Base-by-base conservation (phyloP, 1,140 invertebrate species). In the Drosophila trapezifrons region DNA sequence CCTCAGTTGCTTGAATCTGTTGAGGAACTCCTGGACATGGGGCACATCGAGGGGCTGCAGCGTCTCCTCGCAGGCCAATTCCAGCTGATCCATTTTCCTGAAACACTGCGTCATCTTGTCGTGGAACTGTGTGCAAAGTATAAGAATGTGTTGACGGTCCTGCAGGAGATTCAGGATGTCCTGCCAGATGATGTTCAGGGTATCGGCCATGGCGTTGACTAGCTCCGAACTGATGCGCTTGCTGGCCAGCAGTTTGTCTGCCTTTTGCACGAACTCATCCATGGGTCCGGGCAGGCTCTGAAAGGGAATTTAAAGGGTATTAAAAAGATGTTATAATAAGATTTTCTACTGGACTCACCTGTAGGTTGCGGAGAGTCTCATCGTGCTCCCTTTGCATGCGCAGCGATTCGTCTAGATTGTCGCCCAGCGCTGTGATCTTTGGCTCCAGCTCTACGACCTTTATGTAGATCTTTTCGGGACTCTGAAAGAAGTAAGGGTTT, bases 261-360 rank as follows among this genome's bases (percentile, higher is more conserved):
- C 97, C 92, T 97, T 95, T 40, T 95, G 94, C 47, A 98, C 94
- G 56, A 98, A 94, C 92, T 98, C 97, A 83, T 97, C 96, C 69
- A 98, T 97, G 49, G 98, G 97, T 90, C 96, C 96, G 91, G 98
- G 97, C 93, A 98, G 97, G 79, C 94, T 96, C 96, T 98, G 90
- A 38, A 70, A 32, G 1, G 18, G 3, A 1, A 18, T 32, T n/a
- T 76, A 55, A 10, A 17, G 3, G 10, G 6, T 62, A 18, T 12
- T 22, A 37, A 15, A 13, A 9, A 15, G 0, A 4, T 9, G 9
- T 22, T 9, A 4, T 7, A 10, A 2, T 0, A 18, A 0, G 3
- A n/a, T n/a, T 13, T 4, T 42, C 15, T 47, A n/a, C 6, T 0
- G 0, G 2, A 62, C 90, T 92, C 92, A 97, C 97, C 94, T 97